These are phyloP conservation scores for Norana najaformis DNA, from an alignment of 2,888 invertebrate species.

Conservation along the genomic window DNA sequence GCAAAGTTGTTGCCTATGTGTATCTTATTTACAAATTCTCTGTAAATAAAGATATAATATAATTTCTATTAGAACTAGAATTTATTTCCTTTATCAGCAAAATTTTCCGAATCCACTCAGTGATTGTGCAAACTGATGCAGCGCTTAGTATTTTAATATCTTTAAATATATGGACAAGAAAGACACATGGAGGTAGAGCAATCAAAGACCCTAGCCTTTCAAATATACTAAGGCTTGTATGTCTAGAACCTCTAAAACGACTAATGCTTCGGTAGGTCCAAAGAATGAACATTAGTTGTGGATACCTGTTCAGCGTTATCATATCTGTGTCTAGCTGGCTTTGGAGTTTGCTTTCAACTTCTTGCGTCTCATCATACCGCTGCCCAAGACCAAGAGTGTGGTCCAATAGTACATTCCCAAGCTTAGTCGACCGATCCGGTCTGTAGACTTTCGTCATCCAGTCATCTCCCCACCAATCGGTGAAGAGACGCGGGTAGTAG, in stretches of 20 bases:
- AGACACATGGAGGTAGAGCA: too few relatives aligned
- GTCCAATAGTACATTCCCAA: not conserved
- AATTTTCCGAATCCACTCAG: too few relatives aligned
- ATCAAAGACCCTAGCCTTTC: too few relatives aligned
- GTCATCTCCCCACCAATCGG: slow-evolving; percentile 45
- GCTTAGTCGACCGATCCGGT: slow-evolving; percentile 39
- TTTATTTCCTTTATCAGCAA: too few relatives aligned
- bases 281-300: not conserved
- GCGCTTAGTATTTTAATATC: too few relatives aligned
- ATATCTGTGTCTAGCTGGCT: slow-evolving; percentile 30
- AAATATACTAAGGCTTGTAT: too few relatives aligned
- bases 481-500: slow-evolving; percentile 43
- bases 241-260: too few relatives aligned
- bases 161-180: too few relatives aligned
- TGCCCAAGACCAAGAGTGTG: slow-evolving; percentile 31
- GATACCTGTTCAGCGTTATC: slow-evolving; percentile 23
- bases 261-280: not conserved
- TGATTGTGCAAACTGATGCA: too few relatives aligned
- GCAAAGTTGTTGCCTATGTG: too few relatives aligned
- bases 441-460: slow-evolving; percentile 45
- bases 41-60: not conserved
- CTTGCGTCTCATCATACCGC: slow-evolving; percentile 27
- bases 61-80: not conserved
- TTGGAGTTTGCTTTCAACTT: slow-evolving; percentile 16
- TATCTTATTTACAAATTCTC: not conserved